A percentile compares a stretch with the other conserved stretches of the same genome.
These are phyloP conservation scores for Pocillopora damicornis DNA, from an alignment of 64 coral and sea anemone species.

Conservation along the genomic window DNA sequence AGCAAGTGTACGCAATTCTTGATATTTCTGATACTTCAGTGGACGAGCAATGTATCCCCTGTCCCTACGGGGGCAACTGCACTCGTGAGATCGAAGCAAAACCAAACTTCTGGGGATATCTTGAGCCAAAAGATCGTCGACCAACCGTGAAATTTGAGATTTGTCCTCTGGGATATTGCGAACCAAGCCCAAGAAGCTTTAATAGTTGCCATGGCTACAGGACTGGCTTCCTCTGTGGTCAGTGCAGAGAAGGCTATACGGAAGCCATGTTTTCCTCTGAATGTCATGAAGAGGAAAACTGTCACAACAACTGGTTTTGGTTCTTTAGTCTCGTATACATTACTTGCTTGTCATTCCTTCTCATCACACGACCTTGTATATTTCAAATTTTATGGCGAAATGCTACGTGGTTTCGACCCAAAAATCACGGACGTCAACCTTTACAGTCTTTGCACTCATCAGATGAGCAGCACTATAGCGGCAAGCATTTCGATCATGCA, in stretches of 20 bases:
- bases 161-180: conserved; percentile 60
- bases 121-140: neutral
- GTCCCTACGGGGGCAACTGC: conserved; percentile 65
- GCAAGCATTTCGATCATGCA: conserved; percentile 34
- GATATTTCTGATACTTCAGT: neutral
- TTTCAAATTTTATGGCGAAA: conserved; percentile 10
- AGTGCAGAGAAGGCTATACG: conserved; percentile 45
- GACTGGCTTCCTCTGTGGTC: conserved; percentile 54
- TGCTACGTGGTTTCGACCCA: conserved; percentile 37
- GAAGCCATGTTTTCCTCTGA: conserved; percentile 63
- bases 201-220: conserved; percentile 58
- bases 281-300: conserved; percentile 40
- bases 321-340: conserved; percentile 38
- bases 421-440: neutral
- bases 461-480: neutral
- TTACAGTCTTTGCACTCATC: neutral
- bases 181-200: neutral
- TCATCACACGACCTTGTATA: conserved; percentile 42
- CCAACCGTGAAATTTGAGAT: conserved; percentile 38
- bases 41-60: conserved; percentile 22
- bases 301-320: conserved; percentile 72
- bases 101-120: conserved; percentile 62
- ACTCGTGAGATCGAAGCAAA: conserved; percentile 19
- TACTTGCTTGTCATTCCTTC: conserved; percentile 33
- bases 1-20: neutral